Evolutionary conservation across 2,888 invertebrate species (phyloP).

Genomic region (Tiliacea aurago): DNA sequence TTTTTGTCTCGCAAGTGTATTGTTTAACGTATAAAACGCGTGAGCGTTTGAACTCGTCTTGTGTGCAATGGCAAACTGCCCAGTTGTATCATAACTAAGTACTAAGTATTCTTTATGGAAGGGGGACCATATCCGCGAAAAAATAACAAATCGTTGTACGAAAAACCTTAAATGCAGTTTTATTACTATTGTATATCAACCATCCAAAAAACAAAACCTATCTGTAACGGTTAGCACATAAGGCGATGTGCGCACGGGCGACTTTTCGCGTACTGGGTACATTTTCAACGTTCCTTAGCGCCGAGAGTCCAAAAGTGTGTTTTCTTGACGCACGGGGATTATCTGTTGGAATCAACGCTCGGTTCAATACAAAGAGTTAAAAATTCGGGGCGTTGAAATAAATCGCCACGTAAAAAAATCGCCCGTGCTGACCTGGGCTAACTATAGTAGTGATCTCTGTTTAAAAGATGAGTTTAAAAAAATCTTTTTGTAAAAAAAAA

Average conservation of each 20-base stretch:
- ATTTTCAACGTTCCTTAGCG: not conserved
- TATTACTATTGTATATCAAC: not conserved
- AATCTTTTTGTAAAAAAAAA: not conserved
- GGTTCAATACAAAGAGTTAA: not conserved
- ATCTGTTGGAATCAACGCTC: not conserved
- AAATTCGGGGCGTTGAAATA: not conserved
- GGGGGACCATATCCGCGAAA: not conserved
- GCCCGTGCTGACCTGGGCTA: not conserved
- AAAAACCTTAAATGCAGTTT: conserved; percentile 30
- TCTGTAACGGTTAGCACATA: conserved; percentile 14
- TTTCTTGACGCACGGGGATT: not conserved
- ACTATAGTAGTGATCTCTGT: conserved; percentile 7
- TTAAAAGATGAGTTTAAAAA: not conserved
- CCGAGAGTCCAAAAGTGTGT: not conserved
- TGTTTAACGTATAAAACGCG: too few species aligned
- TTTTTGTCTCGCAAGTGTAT: not conserved
- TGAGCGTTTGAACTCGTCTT: not conserved
- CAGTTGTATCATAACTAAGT: conserved; percentile 5
- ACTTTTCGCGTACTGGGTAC: not conserved
- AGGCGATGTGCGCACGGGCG: not conserved
- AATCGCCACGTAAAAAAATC: too few species aligned
- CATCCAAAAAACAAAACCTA: conserved; percentile 4
- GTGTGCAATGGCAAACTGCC: not conserved
- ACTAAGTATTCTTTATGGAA: not conserved
- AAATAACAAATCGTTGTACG: not conserved